phyloP scores from a whole-genome alignment of 2,888 invertebrate genomes.

The Drosophila multiciliata region DNA sequence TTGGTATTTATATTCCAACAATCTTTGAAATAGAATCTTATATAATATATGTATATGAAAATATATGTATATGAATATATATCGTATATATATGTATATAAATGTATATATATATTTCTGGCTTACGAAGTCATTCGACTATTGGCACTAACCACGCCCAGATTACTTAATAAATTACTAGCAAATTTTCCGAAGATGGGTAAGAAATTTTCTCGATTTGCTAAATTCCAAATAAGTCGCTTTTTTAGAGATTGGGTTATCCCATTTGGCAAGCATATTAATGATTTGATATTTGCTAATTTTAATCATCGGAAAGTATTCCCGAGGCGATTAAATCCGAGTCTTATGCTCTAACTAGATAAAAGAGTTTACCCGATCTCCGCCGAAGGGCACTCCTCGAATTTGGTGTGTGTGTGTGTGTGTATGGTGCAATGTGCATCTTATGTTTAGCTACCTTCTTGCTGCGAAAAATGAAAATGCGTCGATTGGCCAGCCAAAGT shows the following conservation, averaged over 20 bases:
- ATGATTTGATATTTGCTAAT: not conserved
- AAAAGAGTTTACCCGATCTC: too few relatives aligned
- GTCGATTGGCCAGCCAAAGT: constrained; percentile 74
- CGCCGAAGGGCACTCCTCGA: not conserved
- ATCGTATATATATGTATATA: too few relatives aligned
- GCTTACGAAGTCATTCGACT: not conserved
- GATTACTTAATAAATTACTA: too few relatives aligned
- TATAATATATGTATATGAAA: too few relatives aligned
- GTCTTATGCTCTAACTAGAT: not conserved
- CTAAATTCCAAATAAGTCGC: not conserved
- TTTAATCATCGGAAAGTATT: not conserved
- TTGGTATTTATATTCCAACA: too few relatives aligned
- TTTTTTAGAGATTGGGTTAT: not conserved
- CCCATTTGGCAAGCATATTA: not conserved
- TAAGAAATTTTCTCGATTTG: not conserved
- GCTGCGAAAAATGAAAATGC: constrained; percentile 73
- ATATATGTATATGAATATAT: too few relatives aligned
- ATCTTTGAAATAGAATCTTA: not conserved
- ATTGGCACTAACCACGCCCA: not conserved
- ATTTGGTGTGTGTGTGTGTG: not conserved
- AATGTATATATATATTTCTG: not conserved
- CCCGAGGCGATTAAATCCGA: not conserved
- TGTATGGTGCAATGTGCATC: not conserved
- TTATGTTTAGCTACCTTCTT: constrained; percentile 58
- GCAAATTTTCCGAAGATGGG: not conserved